Percentiles rank a stretch among this genome's conserved stretches.
These are phyloP conservation scores for Montipora sp. DNA, from an alignment of 64 coral and sea anemone species.

Conservation along the genomic window DNA sequence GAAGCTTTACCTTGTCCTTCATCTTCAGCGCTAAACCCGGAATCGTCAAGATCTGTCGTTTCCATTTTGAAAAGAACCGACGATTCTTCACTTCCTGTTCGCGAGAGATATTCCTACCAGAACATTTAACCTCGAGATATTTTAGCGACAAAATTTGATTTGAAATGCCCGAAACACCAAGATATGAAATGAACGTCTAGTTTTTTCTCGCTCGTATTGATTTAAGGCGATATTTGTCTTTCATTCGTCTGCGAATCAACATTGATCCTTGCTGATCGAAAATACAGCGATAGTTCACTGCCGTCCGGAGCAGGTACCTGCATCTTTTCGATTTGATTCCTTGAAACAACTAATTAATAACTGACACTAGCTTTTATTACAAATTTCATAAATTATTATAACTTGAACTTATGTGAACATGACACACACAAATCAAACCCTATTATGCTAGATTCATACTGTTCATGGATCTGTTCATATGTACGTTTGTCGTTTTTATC, in stretches of 20 bases:
- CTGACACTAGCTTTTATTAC: background rate
- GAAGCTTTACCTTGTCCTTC: background rate
- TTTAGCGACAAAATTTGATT: background rate
- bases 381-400: background rate
- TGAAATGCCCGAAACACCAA: background rate
- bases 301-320: conserved; percentile 17
- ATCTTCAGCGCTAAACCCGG: background rate
- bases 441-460: too few relatives aligned
- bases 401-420: background rate
- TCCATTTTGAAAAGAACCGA: background rate
- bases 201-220: background rate
- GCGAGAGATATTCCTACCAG: background rate
- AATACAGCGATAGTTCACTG: background rate
- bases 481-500: too few relatives aligned
- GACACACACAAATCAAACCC: too few relatives aligned
- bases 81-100: background rate
- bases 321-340: background rate
- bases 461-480: too few relatives aligned
- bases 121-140: background rate
- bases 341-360: conserved; percentile 18
- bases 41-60: background rate
- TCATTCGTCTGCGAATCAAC: too few relatives aligned
- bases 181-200: too few relatives aligned
- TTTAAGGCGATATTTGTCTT: too few relatives aligned
- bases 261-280: background rate